Evolutionary conservation across 2,888 invertebrate genomes (phyloP).

Genomic region (Leucophenga montana): DNA sequence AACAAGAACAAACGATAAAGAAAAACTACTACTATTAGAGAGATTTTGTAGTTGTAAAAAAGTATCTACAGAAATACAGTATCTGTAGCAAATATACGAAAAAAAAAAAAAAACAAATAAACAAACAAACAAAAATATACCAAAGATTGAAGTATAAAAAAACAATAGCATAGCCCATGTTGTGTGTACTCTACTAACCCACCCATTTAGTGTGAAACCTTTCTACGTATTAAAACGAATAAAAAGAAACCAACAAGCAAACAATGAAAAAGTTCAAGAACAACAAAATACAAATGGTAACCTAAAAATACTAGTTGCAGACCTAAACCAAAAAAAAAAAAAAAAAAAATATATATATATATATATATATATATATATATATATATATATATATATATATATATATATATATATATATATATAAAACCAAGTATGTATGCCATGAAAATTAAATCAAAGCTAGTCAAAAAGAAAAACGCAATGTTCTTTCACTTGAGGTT

Average conservation of each 20-base stretch:
- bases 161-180: slow-evolving; percentile 5
- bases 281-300: too few relatives aligned
- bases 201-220: slow-evolving; percentile 21
- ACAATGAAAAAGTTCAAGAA: too few relatives aligned
- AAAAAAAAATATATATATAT: slow-evolving; percentile 33
- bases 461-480: not conserved
- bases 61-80: not conserved
- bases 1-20: slow-evolving; percentile 18
- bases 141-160: too few relatives aligned
- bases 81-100: slow-evolving; percentile 1
- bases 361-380: too few relatives aligned
- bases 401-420: too few relatives aligned
- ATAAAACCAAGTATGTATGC: slow-evolving; percentile 15
- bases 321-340: too few relatives aligned
- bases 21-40: too few relatives aligned
- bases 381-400: too few relatives aligned
- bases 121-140: too few relatives aligned
- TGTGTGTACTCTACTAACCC: slow-evolving; percentile 9
- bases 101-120: too few relatives aligned
- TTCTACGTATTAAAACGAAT: slow-evolving; percentile 6
- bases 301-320: slow-evolving; percentile 6
- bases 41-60: too few relatives aligned
- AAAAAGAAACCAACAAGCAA: slow-evolving; percentile 6
- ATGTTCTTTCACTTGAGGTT: slow-evolving; percentile 34
- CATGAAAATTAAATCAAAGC: slow-evolving; percentile 13